A percentile compares a stretch with the other conserved stretches of the same genome.
Conservation (phyloP, 2,797 vertebrate genomes). For the Acomys russatus region DNA sequence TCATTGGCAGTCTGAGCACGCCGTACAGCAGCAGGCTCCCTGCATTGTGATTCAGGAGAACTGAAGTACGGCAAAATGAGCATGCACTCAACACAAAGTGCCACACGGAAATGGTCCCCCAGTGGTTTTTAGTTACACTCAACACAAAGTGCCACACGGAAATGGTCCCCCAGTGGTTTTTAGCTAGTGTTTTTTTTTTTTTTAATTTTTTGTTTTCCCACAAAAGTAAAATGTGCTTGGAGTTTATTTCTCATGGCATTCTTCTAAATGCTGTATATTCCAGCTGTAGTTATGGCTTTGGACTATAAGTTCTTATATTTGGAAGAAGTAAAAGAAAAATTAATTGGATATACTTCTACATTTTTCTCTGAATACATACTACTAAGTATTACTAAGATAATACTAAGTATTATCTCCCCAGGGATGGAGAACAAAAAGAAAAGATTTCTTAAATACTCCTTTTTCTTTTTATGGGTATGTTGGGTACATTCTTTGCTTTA, state of each 20-base stretch:
- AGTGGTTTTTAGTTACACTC: neutral
- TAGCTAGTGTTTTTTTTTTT: too few relatives aligned
- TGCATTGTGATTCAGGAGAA: slow-evolving; percentile 1
- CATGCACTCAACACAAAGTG: neutral
- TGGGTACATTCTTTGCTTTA: slow-evolving; percentile 41
- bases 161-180: neutral
- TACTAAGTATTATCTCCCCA: neutral
- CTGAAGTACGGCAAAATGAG: neutral
- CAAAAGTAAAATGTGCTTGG: too few relatives aligned
- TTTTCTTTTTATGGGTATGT: slow-evolving; percentile 22
- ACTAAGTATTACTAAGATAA: too few relatives aligned
- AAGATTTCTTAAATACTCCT: slow-evolving; percentile 35
- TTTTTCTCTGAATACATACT: neutral
- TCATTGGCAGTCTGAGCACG: neutral
- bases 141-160: neutral
- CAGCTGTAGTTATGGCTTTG: neutral
- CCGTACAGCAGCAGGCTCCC: neutral
- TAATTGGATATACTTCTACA: slow-evolving; percentile 16
- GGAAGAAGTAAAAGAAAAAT: slow-evolving; percentile 49
- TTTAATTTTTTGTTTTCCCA: too few relatives aligned
- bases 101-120: neutral
- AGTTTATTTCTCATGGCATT: too few relatives aligned
- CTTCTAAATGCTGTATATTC: neutral
- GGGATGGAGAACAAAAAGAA: neutral
- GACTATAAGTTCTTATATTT: neutral